phyloP scores from a whole-genome alignment of 2,888 invertebrate genomes.

The Apamea epomidion region DNA sequence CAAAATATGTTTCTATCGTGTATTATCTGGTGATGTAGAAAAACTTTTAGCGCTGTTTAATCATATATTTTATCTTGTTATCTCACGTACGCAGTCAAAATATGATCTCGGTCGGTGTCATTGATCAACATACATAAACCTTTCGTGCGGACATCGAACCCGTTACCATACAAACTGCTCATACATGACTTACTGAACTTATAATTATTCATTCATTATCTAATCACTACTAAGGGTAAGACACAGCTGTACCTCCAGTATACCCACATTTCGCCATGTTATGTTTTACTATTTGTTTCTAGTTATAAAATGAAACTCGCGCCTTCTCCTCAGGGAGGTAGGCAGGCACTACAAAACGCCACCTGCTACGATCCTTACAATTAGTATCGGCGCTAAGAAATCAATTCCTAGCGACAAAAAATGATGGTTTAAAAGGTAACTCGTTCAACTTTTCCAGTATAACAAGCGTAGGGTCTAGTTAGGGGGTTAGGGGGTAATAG shows the following conservation, averaged over 20 bases:
- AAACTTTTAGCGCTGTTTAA: not conserved
- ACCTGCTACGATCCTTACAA: not conserved
- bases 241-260: too few species aligned
- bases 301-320: not conserved
- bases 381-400: not conserved
- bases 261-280: not conserved
- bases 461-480: not conserved
- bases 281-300: too few species aligned
- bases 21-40: not conserved
- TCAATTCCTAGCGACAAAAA: slow-evolving; percentile 6
- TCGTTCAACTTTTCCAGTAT: not conserved
- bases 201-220: too few species aligned
- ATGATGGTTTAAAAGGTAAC: not conserved
- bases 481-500: not conserved
- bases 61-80: not conserved
- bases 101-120: not conserved
- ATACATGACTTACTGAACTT: not conserved
- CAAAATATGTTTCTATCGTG: not conserved
- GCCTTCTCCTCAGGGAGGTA: not conserved
- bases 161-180: not conserved
- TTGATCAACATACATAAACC: slow-evolving; percentile 5
- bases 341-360: not conserved
- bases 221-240: not conserved
- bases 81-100: slow-evolving; percentile 31
- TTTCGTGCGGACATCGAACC: slow-evolving; percentile 34